phyloP scores from a whole-genome alignment of 2,113 vertebrate genomes.

The Embiotoca jacksoni region DNA sequence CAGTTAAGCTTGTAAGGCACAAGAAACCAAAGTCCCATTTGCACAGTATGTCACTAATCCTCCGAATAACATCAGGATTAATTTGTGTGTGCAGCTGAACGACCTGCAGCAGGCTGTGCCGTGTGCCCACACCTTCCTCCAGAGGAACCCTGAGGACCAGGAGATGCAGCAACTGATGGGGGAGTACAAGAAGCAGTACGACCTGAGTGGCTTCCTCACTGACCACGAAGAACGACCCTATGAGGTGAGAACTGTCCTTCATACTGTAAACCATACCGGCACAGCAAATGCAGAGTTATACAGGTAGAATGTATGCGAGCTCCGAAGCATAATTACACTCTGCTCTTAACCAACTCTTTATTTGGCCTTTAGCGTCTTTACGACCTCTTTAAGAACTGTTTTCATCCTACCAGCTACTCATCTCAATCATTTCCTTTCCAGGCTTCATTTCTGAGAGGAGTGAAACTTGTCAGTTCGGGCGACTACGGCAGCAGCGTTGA shows the following conservation, averaged over 20 bases:
- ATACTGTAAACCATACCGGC: background rate
- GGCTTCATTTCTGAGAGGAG: conserved; percentile 86
- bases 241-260: conserved; percentile 78
- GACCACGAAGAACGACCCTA: conserved; percentile 88
- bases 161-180: conserved; percentile 87
- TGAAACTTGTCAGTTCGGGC: conserved; percentile 87
- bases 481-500: conserved; percentile 85
- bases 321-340: no score
- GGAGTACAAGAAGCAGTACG: conserved; percentile 86
- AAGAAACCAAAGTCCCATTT: background rate
- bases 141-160: conserved; percentile 90
- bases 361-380: no score
- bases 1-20: background rate
- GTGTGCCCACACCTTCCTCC: conserved; percentile 91
- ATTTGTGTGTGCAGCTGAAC: conserved; percentile 78
- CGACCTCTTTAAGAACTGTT: no score
- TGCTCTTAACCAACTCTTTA: no score
- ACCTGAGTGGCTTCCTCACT: conserved; percentile 86
- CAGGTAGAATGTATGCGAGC: no score
- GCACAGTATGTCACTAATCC: no score
- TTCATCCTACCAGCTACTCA: background rate
- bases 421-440: conserved; percentile 42
- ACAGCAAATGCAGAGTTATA: no score
- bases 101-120: conserved; percentile 88
- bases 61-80: background rate